phyloP scores from a whole-genome alignment of 2,888 invertebrate genomes.

The Teleiodes luculella region DNA sequence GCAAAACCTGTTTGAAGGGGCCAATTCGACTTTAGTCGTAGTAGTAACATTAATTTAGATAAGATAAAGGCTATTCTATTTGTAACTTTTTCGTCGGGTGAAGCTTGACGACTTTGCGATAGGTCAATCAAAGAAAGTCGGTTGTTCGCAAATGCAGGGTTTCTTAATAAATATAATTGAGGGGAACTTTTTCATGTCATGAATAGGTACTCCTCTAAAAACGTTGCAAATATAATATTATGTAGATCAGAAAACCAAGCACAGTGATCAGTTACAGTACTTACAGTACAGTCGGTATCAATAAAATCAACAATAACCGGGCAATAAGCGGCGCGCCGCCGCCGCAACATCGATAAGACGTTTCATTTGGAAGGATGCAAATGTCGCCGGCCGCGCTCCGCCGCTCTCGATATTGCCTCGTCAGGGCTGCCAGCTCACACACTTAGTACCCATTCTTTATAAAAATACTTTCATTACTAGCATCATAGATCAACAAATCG shows the following conservation, averaged over 20 bases:
- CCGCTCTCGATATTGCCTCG: conserved; percentile 55
- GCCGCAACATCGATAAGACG: conserved; percentile 53
- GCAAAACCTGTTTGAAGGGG: too few relatives aligned
- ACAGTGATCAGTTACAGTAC: too few relatives aligned
- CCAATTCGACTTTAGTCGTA: too few relatives aligned
- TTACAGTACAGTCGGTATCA: conserved; percentile 36
- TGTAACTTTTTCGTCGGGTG: too few relatives aligned
- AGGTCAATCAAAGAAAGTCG: too few relatives aligned
- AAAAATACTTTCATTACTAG: conserved; percentile 2
- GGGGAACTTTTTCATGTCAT: too few relatives aligned
- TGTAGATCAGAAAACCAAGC: neutral
- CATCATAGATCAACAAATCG: neutral
- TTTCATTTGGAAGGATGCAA: conserved; percentile 59
- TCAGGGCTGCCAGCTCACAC: neutral
- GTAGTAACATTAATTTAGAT: too few relatives aligned
- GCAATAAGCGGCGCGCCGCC: conserved; percentile 47
- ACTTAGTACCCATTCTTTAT: conserved; percentile 15
- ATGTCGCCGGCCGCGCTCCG: conserved; percentile 55
- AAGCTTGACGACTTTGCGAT: too few relatives aligned
- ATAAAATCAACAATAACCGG: conserved; percentile 35
- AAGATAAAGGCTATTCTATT: too few relatives aligned
- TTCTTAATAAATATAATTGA: too few relatives aligned
- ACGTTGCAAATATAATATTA: neutral
- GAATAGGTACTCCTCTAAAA: too few relatives aligned
- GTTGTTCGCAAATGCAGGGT: too few relatives aligned